phyloP scores from a whole-genome alignment of 2,888 invertebrate genomes.

The Heliconius hortense region DNA sequence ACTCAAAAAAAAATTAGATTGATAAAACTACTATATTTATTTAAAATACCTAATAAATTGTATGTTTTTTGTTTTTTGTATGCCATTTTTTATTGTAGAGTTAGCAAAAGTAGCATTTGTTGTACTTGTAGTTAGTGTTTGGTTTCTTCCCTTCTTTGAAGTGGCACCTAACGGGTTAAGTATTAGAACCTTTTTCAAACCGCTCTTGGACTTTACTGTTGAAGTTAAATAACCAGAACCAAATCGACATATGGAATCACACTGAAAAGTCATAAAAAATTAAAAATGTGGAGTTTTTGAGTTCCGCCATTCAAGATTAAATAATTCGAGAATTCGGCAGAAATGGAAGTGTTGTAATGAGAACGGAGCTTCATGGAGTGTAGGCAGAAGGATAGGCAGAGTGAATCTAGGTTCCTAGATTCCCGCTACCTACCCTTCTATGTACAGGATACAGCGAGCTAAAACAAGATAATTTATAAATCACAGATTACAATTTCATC shows the following conservation, averaged over 20 bases:
- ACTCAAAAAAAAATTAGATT: not conserved
- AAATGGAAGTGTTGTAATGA: no score
- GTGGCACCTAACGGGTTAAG: slow-evolving; percentile 52
- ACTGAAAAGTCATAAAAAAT: slow-evolving; percentile 48
- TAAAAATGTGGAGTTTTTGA: not conserved
- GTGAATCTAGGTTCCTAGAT: no score
- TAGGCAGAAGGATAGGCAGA: no score
- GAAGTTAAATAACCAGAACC: slow-evolving; percentile 41
- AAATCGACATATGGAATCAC: slow-evolving; percentile 59
- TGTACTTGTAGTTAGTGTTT: slow-evolving; percentile 17
- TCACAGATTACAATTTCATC: no score
- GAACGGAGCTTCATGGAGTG: no score
- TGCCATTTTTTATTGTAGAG: not conserved
- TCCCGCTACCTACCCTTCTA: no score
- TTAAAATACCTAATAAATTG: not conserved
- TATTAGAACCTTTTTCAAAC: slow-evolving; percentile 52
- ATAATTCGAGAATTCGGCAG: not conserved
- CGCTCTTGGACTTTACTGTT: not conserved
- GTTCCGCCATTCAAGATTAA: not conserved
- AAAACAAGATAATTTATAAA: no score
- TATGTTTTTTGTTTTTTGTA: not conserved
- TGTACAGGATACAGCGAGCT: no score
- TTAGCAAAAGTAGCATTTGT: not conserved
- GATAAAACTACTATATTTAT: not conserved
- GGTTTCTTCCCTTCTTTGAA: slow-evolving; percentile 35